Evolutionary conservation across 2,113 vertebrate species (phyloP), one percentile per base, ranked within the genome.

Genomic region (Zosterops japonicus): DNA sequence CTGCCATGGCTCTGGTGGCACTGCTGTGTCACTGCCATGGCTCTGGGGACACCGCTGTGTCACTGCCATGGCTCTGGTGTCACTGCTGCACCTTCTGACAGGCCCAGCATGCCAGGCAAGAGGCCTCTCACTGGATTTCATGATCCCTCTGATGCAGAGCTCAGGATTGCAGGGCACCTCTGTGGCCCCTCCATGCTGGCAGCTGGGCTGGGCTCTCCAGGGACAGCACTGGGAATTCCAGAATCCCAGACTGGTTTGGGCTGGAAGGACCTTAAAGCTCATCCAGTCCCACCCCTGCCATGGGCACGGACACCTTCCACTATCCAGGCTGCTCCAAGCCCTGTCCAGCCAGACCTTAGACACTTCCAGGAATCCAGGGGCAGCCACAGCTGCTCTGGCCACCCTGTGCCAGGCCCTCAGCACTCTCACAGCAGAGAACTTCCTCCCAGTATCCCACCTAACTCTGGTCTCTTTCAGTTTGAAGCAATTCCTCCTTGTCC

Each of bases 281-380:
- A 52, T 5, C 12, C 7, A 2, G 0, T 52, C 0, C 27, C 33
- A 36, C 14, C 9, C n/a, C 50, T 49, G 42, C 25, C 35, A 22
- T 14, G 57, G 35, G 17, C 57, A 71, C 35, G 57, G 59, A 57
- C 60, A 74, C 8, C 35, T 81, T 0, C 52, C 60, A 52, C 60
- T 11, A 0, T 6, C 33, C 77, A 75, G 19, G 28, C 0, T 39
- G 69, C 60, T 75, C 53, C 77, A 9, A 44, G 27, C 14, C 18
- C 22, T 0, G 0, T 36, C 36, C 44, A 67, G 0, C 20, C 60
- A 53, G 53, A 23, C 53, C 46, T 53, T 39, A 46, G 53, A 0
- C 78, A 75, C 8, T 68, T 0, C n/a, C 87, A 68, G 69, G 22
- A 60, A 52, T 89, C 28, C 57, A 64, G 67, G 42, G 25, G 42